A percentile compares a stretch with the other conserved stretches of the same genome.
Evolutionary conservation across 92 coral and sea anemone species (phyloP).

Genomic region (Bergia sp.): DNA sequence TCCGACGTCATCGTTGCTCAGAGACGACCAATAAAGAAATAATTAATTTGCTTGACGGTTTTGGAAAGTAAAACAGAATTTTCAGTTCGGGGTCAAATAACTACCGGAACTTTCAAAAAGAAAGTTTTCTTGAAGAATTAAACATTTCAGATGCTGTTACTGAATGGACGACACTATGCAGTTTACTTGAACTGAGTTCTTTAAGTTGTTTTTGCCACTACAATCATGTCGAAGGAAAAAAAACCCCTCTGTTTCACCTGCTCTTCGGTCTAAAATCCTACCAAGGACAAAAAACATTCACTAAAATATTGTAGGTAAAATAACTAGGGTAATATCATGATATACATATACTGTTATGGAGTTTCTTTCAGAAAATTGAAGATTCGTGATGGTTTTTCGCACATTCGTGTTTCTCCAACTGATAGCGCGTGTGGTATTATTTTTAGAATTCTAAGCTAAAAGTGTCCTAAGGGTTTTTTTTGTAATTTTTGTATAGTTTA

Average conservation of each 20-base stretch:
- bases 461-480: background rate
- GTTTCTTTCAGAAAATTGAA: no score
- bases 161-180: background rate
- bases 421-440: background rate
- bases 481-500: background rate
- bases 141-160: no score
- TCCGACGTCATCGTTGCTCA: constrained; percentile 28
- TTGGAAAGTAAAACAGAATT: no score
- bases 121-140: background rate
- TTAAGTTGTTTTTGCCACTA: background rate
- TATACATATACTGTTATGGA: background rate
- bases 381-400: background rate
- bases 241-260: background rate
- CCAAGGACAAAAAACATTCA: background rate
- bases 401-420: background rate
- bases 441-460: no score
- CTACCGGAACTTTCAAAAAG: background rate
- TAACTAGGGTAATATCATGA: no score
- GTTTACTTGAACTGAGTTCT: no score
- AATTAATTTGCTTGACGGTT: background rate
- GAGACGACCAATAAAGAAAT: constrained; percentile 16
- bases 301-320: background rate
- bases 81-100: background rate
- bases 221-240: background rate
- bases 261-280: background rate